A percentile compares a stretch with the other conserved stretches of the same genome.
Evolutionary conservation across 2,113 vertebrate species (phyloP).

Genomic region (Limanda limanda): DNA sequence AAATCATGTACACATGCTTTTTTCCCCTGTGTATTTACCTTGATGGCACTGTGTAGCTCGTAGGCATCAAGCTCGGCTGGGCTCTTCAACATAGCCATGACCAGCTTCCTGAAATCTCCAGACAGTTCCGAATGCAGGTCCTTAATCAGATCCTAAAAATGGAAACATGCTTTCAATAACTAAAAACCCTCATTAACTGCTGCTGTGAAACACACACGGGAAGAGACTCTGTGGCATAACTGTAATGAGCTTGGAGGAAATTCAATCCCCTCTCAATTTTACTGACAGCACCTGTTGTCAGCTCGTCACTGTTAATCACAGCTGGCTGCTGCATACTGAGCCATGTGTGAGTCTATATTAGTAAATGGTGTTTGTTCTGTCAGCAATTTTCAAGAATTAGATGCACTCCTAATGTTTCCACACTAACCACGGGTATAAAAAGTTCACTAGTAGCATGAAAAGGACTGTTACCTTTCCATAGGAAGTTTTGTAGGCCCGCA

Average conservation of each 20-base stretch:
- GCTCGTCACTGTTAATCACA: constrained; percentile 15
- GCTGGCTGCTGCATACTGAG: constrained; percentile 5
- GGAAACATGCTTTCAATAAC: constrained; percentile 44
- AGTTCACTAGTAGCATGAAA: not conserved
- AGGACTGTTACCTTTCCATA: constrained; percentile 91
- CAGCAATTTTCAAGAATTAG: not conserved
- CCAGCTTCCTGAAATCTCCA: constrained; percentile 94
- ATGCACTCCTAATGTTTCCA: not conserved
- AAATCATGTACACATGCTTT: not conserved
- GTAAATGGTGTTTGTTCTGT: not conserved
- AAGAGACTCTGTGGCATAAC: constrained; percentile 1
- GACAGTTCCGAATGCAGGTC: constrained; percentile 97
- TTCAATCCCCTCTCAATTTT: constrained; percentile 33
- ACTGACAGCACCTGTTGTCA: constrained; percentile 58
- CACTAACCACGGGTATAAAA: not conserved
- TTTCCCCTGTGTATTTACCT: constrained; percentile 80
- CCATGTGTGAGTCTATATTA: not conserved
- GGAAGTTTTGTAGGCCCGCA: constrained; percentile 92
- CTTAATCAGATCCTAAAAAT: constrained; percentile 93
- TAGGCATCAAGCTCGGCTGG: constrained; percentile 86
- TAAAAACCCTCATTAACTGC: constrained; percentile 22
- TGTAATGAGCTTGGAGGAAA: constrained; percentile 49
- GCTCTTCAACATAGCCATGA: constrained; percentile 92
- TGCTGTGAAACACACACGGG: not conserved
- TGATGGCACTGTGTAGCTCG: constrained; percentile 93